A percentile compares a stretch with the other conserved stretches of the same genome.
Evolutionary conservation across 2,888 invertebrate species (phyloP).

Genomic region (Lochmaea crataegi): DNA sequence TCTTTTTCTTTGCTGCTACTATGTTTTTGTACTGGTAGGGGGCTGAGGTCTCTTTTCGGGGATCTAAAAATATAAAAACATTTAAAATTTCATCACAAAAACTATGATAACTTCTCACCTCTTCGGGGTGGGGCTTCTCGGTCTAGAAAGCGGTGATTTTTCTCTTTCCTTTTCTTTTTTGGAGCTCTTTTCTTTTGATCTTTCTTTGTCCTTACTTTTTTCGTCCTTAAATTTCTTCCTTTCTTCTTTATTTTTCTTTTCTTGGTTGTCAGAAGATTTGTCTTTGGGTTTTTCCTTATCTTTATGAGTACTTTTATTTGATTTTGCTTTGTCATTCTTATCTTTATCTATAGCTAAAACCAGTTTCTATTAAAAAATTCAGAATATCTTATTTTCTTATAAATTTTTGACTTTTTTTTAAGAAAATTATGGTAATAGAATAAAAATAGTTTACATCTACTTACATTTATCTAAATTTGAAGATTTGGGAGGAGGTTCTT

Average conservation of each 20-base stretch:
- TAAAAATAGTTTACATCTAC: constrained; percentile 19
- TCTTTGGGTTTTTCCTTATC: constrained; percentile 65
- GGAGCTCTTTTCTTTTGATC: constrained; percentile 66
- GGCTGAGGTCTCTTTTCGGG: constrained; percentile 59
- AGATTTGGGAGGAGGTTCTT: constrained; percentile 48
- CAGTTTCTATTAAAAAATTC: not conserved
- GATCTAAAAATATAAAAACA: constrained; percentile 46
- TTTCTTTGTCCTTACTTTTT: constrained; percentile 69
- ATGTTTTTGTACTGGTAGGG: constrained; percentile 51
- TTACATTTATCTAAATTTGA: constrained; percentile 70
- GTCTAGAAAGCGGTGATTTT: constrained; percentile 60
- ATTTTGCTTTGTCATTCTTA: constrained; percentile 61
- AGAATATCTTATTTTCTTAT: no score
- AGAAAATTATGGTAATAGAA: no score
- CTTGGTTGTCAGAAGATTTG: constrained; percentile 50
- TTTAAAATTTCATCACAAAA: not conserved
- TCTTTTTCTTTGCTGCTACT: constrained; percentile 49
- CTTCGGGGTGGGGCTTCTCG: constrained; percentile 58
- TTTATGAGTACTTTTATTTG: constrained; percentile 70
- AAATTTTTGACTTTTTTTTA: no score
- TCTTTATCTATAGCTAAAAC: constrained; percentile 54
- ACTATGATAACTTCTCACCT: constrained; percentile 35
- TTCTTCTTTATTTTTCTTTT: constrained; percentile 65
- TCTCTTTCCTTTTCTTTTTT: constrained; percentile 67
- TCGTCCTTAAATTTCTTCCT: constrained; percentile 66